A percentile compares a stretch with the other conserved stretches of the same genome.
Conservation (phyloP, 1,140 invertebrate species). For the Zaprionus ghesquierei region DNA sequence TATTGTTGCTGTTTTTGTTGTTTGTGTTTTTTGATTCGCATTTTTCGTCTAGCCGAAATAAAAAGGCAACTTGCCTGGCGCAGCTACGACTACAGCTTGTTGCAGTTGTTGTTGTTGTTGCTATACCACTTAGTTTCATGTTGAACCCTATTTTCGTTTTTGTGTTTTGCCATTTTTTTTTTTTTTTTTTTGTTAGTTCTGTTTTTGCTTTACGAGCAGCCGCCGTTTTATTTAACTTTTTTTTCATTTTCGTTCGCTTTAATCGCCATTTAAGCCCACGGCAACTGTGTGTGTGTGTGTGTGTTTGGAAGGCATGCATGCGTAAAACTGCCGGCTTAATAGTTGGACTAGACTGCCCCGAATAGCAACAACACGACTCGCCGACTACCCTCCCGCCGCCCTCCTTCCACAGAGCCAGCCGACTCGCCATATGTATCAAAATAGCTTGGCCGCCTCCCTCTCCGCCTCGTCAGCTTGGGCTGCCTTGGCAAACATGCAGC, state of each 20-base stretch:
- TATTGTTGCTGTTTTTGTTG: not conserved
- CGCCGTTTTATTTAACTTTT: slow-evolving; percentile 18
- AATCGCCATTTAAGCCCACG: slow-evolving; percentile 56
- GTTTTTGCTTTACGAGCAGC: not conserved
- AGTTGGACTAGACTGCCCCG: slow-evolving; percentile 37
- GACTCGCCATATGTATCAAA: slow-evolving; percentile 17
- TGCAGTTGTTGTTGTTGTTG: slow-evolving; percentile 1
- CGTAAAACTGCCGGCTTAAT: slow-evolving; percentile 48
- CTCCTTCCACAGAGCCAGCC: not conserved
- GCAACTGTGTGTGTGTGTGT: slow-evolving; percentile 41
- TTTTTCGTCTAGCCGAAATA: slow-evolving; percentile 11
- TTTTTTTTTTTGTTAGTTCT: not conserved
- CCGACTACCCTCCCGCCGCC: not conserved
- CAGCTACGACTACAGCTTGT: too few relatives aligned
- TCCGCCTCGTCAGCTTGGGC: not conserved
- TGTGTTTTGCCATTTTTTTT: slow-evolving; percentile 26
- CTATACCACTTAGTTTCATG: slow-evolving; percentile 36
- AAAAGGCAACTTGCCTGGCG: too few relatives aligned
- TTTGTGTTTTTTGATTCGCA: not conserved
- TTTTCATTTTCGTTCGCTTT: slow-evolving; percentile 31
- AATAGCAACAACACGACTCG: slow-evolving; percentile 9
- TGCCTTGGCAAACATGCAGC: not conserved
- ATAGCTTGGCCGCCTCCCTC: not conserved
- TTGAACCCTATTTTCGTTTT: slow-evolving; percentile 22
- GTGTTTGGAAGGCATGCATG: slow-evolving; percentile 22